These are phyloP conservation scores for Sialia sialis DNA, from an alignment of 2,113 vertebrate species.

Conservation along the genomic window DNA sequence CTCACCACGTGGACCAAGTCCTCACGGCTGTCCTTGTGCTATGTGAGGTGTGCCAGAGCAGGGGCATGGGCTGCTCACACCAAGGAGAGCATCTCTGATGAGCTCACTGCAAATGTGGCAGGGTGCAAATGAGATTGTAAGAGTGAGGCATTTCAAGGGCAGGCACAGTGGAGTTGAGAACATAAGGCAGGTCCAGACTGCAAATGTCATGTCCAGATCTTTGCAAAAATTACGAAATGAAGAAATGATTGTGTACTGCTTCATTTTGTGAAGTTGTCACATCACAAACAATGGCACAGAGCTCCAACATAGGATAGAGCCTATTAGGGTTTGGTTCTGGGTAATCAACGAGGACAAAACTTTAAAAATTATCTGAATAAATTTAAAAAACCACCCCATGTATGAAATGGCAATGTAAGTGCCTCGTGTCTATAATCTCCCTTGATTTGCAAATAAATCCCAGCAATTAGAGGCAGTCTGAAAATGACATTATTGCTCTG, in stretches of 20 bases:
- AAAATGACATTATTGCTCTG: slow-evolving; percentile 2
- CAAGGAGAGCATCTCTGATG: background rate
- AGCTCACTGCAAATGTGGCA: background rate
- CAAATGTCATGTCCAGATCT: background rate
- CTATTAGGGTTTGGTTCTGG: background rate
- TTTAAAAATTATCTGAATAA: background rate
- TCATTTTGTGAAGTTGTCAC: background rate
- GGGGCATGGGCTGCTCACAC: background rate
- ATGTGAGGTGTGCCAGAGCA: background rate
- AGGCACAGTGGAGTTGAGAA: background rate
- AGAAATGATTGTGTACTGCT: background rate
- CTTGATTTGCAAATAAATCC: slow-evolving; percentile 1
- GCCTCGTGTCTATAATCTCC: background rate
- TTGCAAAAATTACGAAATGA: background rate
- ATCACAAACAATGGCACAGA: background rate
- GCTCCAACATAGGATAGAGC: background rate
- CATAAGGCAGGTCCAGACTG: background rate
- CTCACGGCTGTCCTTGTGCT: background rate
- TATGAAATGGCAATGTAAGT: background rate
- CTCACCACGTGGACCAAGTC: background rate
- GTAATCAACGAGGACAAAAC: background rate
- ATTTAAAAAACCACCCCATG: background rate
- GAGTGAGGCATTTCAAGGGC: background rate
- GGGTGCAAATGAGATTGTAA: background rate
- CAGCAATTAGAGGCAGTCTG: background rate